These are phyloP conservation scores for Alca torda DNA, from an alignment of 2,797 vertebrate species.

Conservation along the genomic window DNA sequence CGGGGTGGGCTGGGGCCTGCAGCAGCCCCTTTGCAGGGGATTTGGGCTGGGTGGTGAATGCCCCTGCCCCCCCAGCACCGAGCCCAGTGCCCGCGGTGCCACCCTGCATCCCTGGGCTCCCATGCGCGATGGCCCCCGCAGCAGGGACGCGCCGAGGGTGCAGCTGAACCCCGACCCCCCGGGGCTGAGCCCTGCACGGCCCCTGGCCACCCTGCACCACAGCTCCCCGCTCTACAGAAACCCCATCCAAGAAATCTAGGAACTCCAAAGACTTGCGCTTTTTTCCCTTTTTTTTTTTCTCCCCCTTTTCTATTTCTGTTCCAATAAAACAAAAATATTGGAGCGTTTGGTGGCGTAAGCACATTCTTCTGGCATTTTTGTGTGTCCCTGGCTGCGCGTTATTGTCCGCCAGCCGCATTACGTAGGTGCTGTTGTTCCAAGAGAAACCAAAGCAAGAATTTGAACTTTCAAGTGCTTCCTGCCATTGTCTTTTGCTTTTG, in stretches of 20 bases:
- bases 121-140: rapidly evolving
- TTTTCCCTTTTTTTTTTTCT: no score
- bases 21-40: neutral
- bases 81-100: neutral
- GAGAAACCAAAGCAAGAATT: constrained; percentile 68
- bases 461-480: constrained; percentile 74
- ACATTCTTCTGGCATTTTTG: constrained; percentile 47
- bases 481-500: constrained; percentile 70
- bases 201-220: rapidly evolving
- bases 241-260: constrained; percentile 4
- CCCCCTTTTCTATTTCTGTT: constrained; percentile 9
- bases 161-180: rapidly evolving
- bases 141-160: neutral
- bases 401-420: neutral
- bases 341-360: neutral
- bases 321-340: constrained; percentile 15
- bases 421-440: constrained; percentile 39
- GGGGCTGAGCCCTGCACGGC: neutral
- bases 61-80: rapidly evolving
- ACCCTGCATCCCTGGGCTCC: neutral
- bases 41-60: neutral
- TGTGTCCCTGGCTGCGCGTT: neutral
- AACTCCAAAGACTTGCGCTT: neutral
- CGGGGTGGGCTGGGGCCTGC: neutral
- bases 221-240: neutral